Base-by-base conservation (phyloP, 2,797 vertebrate genomes). In the Hirundo rustica region DNA sequence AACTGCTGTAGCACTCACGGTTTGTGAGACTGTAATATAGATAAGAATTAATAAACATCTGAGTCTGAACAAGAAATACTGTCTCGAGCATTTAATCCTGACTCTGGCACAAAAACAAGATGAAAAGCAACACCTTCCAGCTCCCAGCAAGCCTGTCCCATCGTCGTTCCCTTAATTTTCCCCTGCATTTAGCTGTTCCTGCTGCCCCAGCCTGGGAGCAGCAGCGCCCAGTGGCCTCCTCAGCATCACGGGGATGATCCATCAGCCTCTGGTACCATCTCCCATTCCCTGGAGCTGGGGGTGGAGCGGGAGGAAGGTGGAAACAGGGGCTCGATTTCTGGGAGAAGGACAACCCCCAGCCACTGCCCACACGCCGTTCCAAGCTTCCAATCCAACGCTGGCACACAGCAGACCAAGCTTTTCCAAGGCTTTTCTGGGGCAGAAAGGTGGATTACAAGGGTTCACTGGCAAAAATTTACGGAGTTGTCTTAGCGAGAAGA, bases 281-380 rank as follows among this genome's bases (percentile, higher is more conserved):
- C 9, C 29, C 36, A 11, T 64, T 60, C 34, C 57, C 65, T 64
- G 83, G 38, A 70, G 22, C 20, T 0, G 0, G 23, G 16, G 8
- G 11, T 51, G 62, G 45, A 32, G 62, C 5, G 16, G 48, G 29
- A 76, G 30, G 23, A 60, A 30, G 34, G 4, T 44, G 57, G 32
- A 13, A 70, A 17, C 4, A 36, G 21, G 22, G 19, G 25, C 10
- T 64, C 2, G 0, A 7, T 15, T 78, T 89, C 38, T 64, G 48
- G 61, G 36, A 47, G 30, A 38, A 30, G 2, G 2, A 36, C 44
- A 50, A 25, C 40, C 14, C 19, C 20, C 26, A 2, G 1, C 6
- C 30, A 4, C 36, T 21, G 23, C 34, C 15, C 8, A 11, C 3
- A 2, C 0, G 0, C 12, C 58, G 26, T 66, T 74, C 36, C 70